Evolutionary conservation across 2,888 invertebrate genomes (phyloP), one percentile per base, ranked within the genome.

Genomic region (Drosophila kambysellisi): DNA sequence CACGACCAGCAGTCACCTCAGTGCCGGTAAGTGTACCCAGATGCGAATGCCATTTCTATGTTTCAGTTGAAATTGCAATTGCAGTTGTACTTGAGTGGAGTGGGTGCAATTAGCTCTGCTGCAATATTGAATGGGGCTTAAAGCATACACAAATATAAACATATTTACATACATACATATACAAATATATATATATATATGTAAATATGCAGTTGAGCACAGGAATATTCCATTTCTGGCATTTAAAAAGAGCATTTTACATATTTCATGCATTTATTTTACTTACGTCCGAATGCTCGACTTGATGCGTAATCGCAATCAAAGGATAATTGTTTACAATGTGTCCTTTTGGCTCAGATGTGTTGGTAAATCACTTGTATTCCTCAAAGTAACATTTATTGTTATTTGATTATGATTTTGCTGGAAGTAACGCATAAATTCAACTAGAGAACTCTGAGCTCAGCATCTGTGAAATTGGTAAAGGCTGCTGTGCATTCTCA

Each of bases 11-110:
- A 79, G 67, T 53, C 81, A 79, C 52, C 86, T 86, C 58, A 86
- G 74, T 67, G 85, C 90, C 33, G 85, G 85, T 86, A 89, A 86
- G 85, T 85, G 57, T 32, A 30, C 39, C 43, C 53, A 52, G 17
- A 29, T 25, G 37, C 57, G 20, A 32, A 52, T n/a, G 1, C 17
- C n/a, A 41, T 20, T 52, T 52, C 32, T 32, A 32, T 20, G 3
- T 69, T 53, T 57, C 33, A 71, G 29, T 39, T 39, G 46, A 39
- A 51, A 61, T 61, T 61, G 33, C 68, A 56, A 30, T 50, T 12
- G 54, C 15, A 35, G 56, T 30, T 58, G 35, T 52, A 57, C 46
- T 63, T 56, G 17, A 56, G 50, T 65, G 68, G 59, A 65, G 68
- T 62, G 79, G 79, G 33, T 32, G 76, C 79, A 77, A 77, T 77